Base-by-base conservation (phyloP, 2,113 vertebrate genomes). In the Copsychus sechellarum region DNA sequence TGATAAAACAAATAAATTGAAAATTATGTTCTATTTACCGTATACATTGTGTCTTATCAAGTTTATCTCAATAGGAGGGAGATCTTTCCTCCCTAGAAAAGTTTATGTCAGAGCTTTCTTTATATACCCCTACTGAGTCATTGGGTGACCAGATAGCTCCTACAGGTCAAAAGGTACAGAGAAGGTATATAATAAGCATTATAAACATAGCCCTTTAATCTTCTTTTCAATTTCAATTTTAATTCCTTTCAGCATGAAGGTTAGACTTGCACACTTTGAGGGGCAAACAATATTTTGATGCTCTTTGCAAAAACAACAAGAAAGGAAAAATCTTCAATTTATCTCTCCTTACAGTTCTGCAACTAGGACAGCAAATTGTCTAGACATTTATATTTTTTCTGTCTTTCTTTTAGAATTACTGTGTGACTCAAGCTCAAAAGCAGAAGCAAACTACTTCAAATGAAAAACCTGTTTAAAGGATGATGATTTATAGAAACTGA, bases 1-100 rank as follows among this genome's bases (percentile, higher is more conserved):
- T 34, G 47, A 33, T 29, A 38, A 48, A 56, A 18, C 10, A 45
- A 45, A 5, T 24, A 64, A 47, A 8, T 15, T 50, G n/a, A 78
- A 61, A 72, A 73, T 2, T 1, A 0, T 58, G 6, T 80, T 81
- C 16, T 43, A 1, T 14, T 5, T 81, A 7, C 10, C 3, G 3
- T 42, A 8, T 40, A 57, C 23, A 11, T 77, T 77, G 11, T 45
- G 29, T 73, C 9, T 60, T 58, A 43, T 1, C 6, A 58, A 67
- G 13, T 31, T 72, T 77, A 7, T 61, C 29, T 70, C 14, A 73
- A 8, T 4, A 74, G 23, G 9, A 70, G 12, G 5, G 23, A 78
- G 5, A 21, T 65, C 28, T 48, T 82, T 51, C 8, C 29, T 72
- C 7, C 17, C 9, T 21, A 48, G 42, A 57, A 81, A 11, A 22